Percentiles rank a stretch among this genome's conserved stretches.
Evolutionary conservation across 2,797 vertebrate genomes (phyloP).

Genomic region (Molossus alvarezi): DNA sequence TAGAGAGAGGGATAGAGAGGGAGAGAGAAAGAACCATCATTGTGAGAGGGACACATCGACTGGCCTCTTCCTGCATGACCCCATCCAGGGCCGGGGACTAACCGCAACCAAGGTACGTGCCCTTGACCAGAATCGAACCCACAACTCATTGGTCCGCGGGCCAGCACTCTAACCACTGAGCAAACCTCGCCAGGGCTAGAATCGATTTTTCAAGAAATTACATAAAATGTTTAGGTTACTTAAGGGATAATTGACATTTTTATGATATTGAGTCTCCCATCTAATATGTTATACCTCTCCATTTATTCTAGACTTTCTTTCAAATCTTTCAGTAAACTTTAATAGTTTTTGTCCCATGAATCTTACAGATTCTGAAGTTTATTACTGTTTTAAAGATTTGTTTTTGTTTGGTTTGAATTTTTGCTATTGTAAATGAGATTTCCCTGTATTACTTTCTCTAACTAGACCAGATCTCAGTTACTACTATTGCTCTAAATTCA

Average conservation of each 20-base stretch:
- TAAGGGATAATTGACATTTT: not conserved
- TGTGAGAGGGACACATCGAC: too few species aligned
- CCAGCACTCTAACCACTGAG: too few species aligned
- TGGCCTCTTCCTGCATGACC: too few species aligned
- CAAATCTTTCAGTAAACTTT: not conserved
- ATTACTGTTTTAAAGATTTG: not conserved
- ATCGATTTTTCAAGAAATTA: slow-evolving; percentile 33
- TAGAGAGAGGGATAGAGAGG: too few species aligned
- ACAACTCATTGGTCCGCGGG: too few species aligned
- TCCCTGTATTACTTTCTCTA: not conserved
- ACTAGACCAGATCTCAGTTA: not conserved
- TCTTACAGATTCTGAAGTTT: slow-evolving; percentile 14
- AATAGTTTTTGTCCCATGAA: not conserved
- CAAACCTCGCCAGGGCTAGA: not conserved
- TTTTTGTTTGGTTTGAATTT: not conserved
- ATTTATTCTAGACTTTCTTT: slow-evolving; percentile 18
- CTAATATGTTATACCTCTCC: slow-evolving; percentile 10
- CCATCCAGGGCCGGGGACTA: too few species aligned
- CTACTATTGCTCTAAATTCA: not conserved
- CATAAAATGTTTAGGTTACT: not conserved
- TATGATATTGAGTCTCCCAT: not conserved
- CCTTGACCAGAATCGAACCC: too few species aligned
- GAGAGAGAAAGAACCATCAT: too few species aligned
- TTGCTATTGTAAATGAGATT: not conserved
- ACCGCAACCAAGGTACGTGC: too few species aligned